Conservation (phyloP, 2,113 vertebrate genomes). For the Engystomops pustulosus region DNA sequence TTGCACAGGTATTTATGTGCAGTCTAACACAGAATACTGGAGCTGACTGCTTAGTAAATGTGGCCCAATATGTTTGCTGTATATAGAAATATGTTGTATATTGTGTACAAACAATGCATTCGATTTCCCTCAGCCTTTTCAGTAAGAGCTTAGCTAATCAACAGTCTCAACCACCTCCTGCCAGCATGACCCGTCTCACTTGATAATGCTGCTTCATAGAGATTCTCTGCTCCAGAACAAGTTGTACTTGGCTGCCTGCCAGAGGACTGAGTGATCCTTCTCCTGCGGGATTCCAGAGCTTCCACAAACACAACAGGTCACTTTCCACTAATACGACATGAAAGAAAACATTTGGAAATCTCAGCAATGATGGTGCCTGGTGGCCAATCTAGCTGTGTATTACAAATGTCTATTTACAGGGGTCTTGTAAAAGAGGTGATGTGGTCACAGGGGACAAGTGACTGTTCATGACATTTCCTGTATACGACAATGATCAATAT, state of each 20-base stretch:
- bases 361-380: constrained; percentile 63
- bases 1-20: not conserved
- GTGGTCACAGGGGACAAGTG: constrained; percentile 8
- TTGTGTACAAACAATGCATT: constrained; percentile 46
- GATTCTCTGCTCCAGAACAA: constrained; percentile 64
- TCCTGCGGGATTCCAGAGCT: constrained; percentile 68
- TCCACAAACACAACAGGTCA: constrained; percentile 68
- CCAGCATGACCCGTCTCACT: constrained; percentile 58
- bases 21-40: constrained; percentile 3
- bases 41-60: too few species aligned
- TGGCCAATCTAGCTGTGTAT: constrained; percentile 63
- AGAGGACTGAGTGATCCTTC: constrained; percentile 65
- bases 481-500: constrained; percentile 38
- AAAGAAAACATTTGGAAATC: constrained; percentile 68
- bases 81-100: constrained; percentile 21
- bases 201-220: constrained; percentile 67
- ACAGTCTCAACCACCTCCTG: constrained; percentile 62
- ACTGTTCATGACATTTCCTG: constrained; percentile 8
- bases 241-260: constrained; percentile 68
- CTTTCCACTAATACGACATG: constrained; percentile 66
- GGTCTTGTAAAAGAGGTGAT: constrained; percentile 17
- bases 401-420: constrained; percentile 61
- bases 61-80: constrained; percentile 27
- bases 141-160: constrained; percentile 63
- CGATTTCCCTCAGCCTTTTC: constrained; percentile 55